Base-by-base conservation (phyloP, 2,888 invertebrate genomes). In the Pseudoips prasinana region DNA sequence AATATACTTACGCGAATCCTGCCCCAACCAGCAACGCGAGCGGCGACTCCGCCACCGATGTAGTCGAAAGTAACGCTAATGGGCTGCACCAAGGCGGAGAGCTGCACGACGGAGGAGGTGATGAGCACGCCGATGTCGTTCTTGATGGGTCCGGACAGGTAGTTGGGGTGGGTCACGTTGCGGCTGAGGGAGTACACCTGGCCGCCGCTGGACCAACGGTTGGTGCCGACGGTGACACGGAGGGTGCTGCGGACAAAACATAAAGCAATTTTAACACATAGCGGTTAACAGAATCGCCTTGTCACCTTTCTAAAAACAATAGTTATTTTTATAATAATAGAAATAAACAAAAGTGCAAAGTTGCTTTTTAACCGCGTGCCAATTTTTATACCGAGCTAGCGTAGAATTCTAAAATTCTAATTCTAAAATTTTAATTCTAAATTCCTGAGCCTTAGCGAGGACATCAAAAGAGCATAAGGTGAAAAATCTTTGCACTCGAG, bases 11-110 rank as follows among this genome's bases (percentile, higher is more conserved):
- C 82, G 34, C 46, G 40, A 3, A 65, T 70, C 8, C 75, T 66
- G 9, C 83, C 83, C 80, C 80, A 83, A 0, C 83, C 83, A 31
- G 78, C 71, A 2, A 64, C 78, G 8, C 44, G 58, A 0, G 56
- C 34, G 0, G 4, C 1, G 0, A 75, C 55, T 0, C 63, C 70
- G 0, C 7, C 58, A 0, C 22, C 54, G 1, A 69, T 47, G 5
- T 30, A 20, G 0, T 52, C 41, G 36, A 37, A 70, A 23, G 37
- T 50, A 7, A 81, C 0, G 0, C 66, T 25, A 1, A 77, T 54
- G 0, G 39, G 30, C 0, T n/a, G 11, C 1, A 72, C 62, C 1
- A 35, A 14, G n/a, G 34, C 19, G 6, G 19, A 44, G 0, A 58
- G 10, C 0, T 1, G 40, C 1, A 79, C 58, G 10, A 44, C 29